Evolutionary conservation across 2,797 vertebrate species (phyloP).

Genomic region (Myripristis murdjan): DNA sequence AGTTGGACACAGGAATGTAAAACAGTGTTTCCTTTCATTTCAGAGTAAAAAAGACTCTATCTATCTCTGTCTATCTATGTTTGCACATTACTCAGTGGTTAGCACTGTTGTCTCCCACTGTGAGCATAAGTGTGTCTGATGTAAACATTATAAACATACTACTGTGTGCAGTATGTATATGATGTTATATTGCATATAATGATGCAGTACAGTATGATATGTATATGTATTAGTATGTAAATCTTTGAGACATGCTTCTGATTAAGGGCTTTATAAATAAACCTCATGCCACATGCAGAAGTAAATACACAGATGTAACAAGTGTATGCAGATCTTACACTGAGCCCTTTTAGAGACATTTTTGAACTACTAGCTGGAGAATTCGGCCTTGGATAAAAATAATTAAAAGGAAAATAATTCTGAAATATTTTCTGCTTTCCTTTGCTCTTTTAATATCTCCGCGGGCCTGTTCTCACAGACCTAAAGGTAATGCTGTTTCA

Average conservation of each 20-base stretch:
- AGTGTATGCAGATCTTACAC: background rate
- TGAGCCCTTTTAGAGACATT: background rate
- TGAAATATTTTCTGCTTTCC: conserved; percentile 18
- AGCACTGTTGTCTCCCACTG: background rate
- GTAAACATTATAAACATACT: too few species aligned
- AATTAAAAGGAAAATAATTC: conserved; percentile 19
- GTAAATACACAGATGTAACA: background rate
- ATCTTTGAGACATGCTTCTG: too few species aligned
- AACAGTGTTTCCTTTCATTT: conserved; percentile 3
- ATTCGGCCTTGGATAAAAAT: conserved; percentile 1
- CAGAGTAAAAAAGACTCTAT: background rate
- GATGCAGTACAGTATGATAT: too few species aligned
- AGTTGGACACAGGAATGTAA: background rate
- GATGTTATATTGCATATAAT: background rate
- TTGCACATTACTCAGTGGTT: background rate
- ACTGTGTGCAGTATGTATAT: background rate
- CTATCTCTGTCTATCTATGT: too few species aligned
- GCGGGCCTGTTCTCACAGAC: conserved; percentile 35
- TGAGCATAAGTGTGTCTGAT: background rate
- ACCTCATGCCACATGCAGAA: background rate
- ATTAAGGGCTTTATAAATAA: too few species aligned
- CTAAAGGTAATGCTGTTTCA: conserved; percentile 28
- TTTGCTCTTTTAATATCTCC: conserved; percentile 45
- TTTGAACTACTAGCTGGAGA: background rate
- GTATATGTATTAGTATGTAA: too few species aligned